phyloP scores from a whole-genome alignment of 2,888 invertebrate species.

The Mesoligia furuncula region DNA sequence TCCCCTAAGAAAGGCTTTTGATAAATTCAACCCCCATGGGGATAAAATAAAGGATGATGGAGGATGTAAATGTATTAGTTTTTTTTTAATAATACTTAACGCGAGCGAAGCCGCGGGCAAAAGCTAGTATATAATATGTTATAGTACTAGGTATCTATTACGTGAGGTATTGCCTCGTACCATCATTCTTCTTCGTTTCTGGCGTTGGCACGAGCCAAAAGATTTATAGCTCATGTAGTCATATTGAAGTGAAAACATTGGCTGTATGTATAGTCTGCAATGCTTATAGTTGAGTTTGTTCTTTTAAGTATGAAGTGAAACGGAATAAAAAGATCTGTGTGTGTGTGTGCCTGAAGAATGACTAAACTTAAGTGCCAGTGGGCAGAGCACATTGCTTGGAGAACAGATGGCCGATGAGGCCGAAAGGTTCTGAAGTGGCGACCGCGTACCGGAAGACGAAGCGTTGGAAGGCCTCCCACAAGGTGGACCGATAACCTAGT shows the following conservation, averaged over 20 bases:
- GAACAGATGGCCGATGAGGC: neutral
- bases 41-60: too few species aligned
- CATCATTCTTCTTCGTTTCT: slow-evolving; percentile 4
- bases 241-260: neutral
- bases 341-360: too few species aligned
- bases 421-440: neutral
- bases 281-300: neutral
- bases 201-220: neutral
- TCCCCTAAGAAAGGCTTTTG: too few species aligned
- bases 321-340: neutral
- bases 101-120: too few species aligned
- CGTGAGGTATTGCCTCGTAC: neutral
- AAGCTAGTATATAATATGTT: too few species aligned
- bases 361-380: too few species aligned
- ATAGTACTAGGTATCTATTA: neutral
- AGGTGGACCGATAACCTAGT: neutral
- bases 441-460: neutral
- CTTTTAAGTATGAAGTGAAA: neutral
- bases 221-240: neutral
- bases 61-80: too few species aligned
- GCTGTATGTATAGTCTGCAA: neutral
- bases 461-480: neutral
- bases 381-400: neutral
- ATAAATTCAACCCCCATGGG: too few species aligned
- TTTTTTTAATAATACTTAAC: too few species aligned